phyloP scores from a whole-genome alignment of 2,888 invertebrate genomes.

The Punctoribates punctum region DNA sequence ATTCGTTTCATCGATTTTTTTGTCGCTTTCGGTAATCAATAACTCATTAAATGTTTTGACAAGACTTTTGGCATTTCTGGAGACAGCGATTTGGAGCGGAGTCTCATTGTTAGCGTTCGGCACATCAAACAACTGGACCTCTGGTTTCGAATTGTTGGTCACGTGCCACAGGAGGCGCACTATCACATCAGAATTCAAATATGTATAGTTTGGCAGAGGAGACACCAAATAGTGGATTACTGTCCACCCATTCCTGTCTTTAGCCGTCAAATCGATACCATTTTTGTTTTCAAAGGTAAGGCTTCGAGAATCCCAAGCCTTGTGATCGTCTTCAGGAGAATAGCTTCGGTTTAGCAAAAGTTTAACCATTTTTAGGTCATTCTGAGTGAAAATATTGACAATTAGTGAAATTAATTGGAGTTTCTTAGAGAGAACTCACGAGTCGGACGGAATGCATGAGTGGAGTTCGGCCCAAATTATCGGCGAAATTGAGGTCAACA shows the following conservation, averaged over 20 bases:
- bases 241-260: constrained; percentile 53
- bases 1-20: background rate
- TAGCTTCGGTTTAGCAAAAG: constrained; percentile 53
- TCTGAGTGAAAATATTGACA: constrained; percentile 49
- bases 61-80: constrained; percentile 44
- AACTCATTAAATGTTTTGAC: constrained; percentile 46
- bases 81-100: constrained; percentile 48
- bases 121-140: constrained; percentile 51
- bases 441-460: constrained; percentile 55
- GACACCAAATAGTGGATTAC: constrained; percentile 54
- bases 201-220: constrained; percentile 51
- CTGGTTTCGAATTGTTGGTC: constrained; percentile 36
- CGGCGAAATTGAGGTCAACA: constrained; percentile 54
- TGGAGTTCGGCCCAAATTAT: constrained; percentile 53
- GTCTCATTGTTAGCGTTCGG: constrained; percentile 50
- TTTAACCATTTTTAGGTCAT: constrained; percentile 54
- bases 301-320: constrained; percentile 38
- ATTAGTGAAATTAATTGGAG: background rate
- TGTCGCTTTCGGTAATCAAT: background rate
- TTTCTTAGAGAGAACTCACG: constrained; percentile 49
- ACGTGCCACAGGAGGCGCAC: constrained; percentile 16
- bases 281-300: constrained; percentile 45
- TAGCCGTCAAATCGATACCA: constrained; percentile 43
- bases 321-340: constrained; percentile 48
- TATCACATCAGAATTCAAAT: constrained; percentile 2